Evolutionary conservation across 2,113 vertebrate species (phyloP).

Genomic region (Penelope pileata): DNA sequence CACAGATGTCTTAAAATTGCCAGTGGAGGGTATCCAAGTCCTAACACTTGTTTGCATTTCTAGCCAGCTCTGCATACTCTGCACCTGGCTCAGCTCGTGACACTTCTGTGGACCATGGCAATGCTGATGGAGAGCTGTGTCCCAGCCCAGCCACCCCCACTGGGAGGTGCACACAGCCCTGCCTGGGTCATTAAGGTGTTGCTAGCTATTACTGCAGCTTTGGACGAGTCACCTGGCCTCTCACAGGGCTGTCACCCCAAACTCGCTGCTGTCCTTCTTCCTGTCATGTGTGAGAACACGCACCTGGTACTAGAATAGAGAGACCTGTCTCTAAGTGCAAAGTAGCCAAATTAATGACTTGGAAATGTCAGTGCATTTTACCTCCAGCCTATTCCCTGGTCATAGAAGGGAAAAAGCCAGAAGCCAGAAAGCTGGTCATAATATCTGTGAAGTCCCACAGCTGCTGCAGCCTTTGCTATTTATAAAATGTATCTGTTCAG

Average conservation of each 20-base stretch:
- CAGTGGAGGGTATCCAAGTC: neutral
- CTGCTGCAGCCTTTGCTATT: too few relatives aligned
- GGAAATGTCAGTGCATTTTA: neutral
- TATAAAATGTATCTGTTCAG: neutral
- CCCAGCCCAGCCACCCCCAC: neutral
- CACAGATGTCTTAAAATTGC: neutral
- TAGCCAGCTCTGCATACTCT: neutral
- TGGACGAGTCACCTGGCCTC: neutral
- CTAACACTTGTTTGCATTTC: neutral
- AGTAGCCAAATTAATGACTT: neutral
- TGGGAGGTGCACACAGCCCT: neutral
- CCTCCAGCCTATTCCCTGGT: neutral
- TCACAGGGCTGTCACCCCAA: neutral
- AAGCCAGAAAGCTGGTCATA: neutral
- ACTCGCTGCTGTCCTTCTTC: neutral
- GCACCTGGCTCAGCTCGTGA: neutral
- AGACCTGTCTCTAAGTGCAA: neutral
- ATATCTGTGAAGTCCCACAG: neutral
- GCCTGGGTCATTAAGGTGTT: neutral
- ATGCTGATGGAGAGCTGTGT: neutral
- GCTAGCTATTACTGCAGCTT: neutral
- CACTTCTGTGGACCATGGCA: neutral
- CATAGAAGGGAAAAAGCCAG: too few relatives aligned
- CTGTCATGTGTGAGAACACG: fast-evolving
- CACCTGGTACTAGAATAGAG: neutral